Base-by-base conservation (phyloP, 2,113 vertebrate genomes). In the Reinhardtius hippoglossoides region DNA sequence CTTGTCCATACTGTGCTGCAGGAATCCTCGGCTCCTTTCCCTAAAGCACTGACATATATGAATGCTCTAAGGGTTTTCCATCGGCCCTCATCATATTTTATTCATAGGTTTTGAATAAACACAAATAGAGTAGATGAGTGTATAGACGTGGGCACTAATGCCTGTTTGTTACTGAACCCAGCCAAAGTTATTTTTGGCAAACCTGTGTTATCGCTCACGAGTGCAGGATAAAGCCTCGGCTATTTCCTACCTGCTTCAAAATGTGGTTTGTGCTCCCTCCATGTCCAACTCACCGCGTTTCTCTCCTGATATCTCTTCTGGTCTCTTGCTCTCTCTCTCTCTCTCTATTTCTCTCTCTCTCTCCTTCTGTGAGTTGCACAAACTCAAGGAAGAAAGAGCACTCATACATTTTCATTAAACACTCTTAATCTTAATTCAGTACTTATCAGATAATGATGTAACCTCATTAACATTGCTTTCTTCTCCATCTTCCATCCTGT, bases 381-480 rank as follows among this genome's bases (percentile, higher is more conserved):
- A 68, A 75, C 67, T 67, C 68, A 21, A 88, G 71, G 71, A 75
- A 79, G 76, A 74, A 74, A 73, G 81, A 75, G 60, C 78, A 74
- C 82, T 83, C 85, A 69, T 83, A 76, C 88, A 78, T 89, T 92
- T 90, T 87, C 86, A 92, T 93, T 87, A 89, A 91, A 82, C 76
- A 76, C 83, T 87, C 80, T 86, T 88, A 86, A 92, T 91, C 89
- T 92, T 88, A 91, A 93, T 91, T 88, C 55, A 83, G 88, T 83
- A 80, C 87, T 88, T 89, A 91, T 93, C 92, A 88, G 88, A 84
- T 85, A n/a, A n/a, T n/a, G n/a, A 78, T 84, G 90, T 87, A 90
- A 93, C 92, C 91, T 93, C 86, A 94, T 93, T 94, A 93, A 91
- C 91, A 92, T 80, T 65, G 76, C 66, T 84, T 76, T 59, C 79